These are phyloP conservation scores for Sardinella longiceps DNA, from an alignment of 2,797 vertebrate genomes.

Conservation along the genomic window DNA sequence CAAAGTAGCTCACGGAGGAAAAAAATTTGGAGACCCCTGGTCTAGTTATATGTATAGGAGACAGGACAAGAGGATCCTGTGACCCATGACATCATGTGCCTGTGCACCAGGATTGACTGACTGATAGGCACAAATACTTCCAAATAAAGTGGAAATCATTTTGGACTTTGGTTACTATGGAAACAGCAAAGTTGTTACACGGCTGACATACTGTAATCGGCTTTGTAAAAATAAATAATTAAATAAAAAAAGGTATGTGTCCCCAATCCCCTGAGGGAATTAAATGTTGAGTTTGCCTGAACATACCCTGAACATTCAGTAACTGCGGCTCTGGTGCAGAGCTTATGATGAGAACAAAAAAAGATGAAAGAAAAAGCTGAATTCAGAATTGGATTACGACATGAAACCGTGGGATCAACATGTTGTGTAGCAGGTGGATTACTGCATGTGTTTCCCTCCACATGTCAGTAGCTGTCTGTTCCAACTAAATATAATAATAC, in stretches of 20 bases:
- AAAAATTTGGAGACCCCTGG: too few relatives aligned
- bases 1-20: too few relatives aligned
- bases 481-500: too few relatives aligned
- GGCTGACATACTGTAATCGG: neutral
- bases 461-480: too few relatives aligned
- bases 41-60: too few relatives aligned
- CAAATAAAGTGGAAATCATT: neutral
- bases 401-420: neutral
- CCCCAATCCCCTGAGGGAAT: neutral
- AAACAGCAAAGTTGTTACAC: conserved; percentile 13
- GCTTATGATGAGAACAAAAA: neutral
- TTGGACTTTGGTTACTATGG: neutral
- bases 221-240: neutral
- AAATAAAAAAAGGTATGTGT: too few relatives aligned
- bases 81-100: too few relatives aligned
- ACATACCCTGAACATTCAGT: neutral
- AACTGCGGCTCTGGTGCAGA: neutral
- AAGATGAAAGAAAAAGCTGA: neutral
- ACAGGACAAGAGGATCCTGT: too few relatives aligned
- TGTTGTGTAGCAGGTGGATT: too few relatives aligned
- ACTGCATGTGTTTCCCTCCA: too few relatives aligned
- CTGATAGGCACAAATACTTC: too few relatives aligned
- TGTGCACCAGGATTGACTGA: too few relatives aligned
- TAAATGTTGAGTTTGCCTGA: neutral
- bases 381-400: neutral